phyloP scores from a whole-genome alignment of 2,797 vertebrate genomes.

The Bradypodion ventrale region DNA sequence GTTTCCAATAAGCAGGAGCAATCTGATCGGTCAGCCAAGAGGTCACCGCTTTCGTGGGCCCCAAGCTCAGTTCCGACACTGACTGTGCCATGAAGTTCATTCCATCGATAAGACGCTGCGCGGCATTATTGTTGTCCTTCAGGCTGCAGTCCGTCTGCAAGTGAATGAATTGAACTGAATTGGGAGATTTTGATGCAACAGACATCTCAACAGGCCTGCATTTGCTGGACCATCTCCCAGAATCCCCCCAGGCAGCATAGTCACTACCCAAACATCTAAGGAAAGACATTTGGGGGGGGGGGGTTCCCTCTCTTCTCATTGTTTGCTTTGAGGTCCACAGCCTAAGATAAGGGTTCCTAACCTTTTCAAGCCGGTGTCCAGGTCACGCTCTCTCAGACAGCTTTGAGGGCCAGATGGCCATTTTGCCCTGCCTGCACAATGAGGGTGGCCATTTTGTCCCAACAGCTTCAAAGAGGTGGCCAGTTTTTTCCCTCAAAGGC shows the following conservation, averaged over 20 bases:
- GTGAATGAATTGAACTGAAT: conserved; percentile 17
- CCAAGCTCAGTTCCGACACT: conserved; percentile 95
- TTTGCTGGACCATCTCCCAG: background rate
- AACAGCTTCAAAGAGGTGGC: too few relatives aligned
- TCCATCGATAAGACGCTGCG: conserved; percentile 95
- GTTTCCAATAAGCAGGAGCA: conserved; percentile 95
- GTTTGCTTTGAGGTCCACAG: background rate
- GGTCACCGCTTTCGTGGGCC: conserved; percentile 96
- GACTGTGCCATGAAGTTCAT: conserved; percentile 99
- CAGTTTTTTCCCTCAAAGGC: too few relatives aligned
- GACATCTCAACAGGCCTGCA: background rate
- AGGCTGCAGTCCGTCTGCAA: conserved; percentile 92
- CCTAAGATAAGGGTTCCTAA: too few relatives aligned
- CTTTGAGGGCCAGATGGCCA: too few relatives aligned
- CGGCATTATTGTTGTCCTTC: conserved; percentile 98
- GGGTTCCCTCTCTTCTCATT: background rate
- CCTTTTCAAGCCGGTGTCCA: too few relatives aligned
- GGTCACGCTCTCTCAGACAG: too few relatives aligned
- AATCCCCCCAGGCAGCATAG: background rate
- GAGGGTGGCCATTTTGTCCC: too few relatives aligned
- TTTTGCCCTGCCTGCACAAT: too few relatives aligned
- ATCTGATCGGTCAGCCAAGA: conserved; percentile 99
- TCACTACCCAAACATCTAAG: background rate
- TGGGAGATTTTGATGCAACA: background rate
- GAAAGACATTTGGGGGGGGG: too few relatives aligned